These are phyloP conservation scores for Eurystomus gularis DNA, from an alignment of 2,113 vertebrate species.

Conservation along the genomic window DNA sequence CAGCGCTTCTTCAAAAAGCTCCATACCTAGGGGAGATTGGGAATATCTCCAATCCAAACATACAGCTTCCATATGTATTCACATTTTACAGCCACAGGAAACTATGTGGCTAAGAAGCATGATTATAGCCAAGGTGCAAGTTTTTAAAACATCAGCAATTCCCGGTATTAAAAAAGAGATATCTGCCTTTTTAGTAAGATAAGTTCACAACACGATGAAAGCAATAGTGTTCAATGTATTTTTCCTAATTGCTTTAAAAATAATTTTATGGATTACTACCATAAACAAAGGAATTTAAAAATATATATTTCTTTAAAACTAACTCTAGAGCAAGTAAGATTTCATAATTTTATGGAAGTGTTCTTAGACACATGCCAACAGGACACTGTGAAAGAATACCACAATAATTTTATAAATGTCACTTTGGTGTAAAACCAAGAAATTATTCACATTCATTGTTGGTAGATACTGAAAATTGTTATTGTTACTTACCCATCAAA, in stretches of 20 bases:
- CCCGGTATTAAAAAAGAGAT: neutral
- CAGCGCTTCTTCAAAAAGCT: slow-evolving; percentile 93
- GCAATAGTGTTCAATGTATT: neutral
- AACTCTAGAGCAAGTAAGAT: neutral
- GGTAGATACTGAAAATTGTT: neutral
- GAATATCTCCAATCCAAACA: neutral
- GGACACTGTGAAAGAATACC: neutral
- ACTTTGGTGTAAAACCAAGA: neutral
- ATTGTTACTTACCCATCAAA: slow-evolving; percentile 88
- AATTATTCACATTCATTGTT: neutral
- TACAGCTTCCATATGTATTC: neutral
- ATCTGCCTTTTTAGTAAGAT: neutral
- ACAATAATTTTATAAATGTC: neutral
- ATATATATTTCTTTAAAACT: neutral
- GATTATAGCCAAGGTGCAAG: neutral
- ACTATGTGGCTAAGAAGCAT: neutral
- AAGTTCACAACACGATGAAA: neutral
- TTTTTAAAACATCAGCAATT: neutral
- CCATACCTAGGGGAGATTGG: slow-evolving; percentile 83
- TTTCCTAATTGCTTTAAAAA: neutral
- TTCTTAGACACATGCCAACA: neutral
- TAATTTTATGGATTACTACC: neutral
- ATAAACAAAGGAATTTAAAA: neutral
- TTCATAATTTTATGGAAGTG: neutral
- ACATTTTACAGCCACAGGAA: neutral